A percentile compares a stretch with the other conserved stretches of the same genome.
Conservation (phyloP, 2,888 invertebrate species). For the Glaucopsyche alexis region DNA sequence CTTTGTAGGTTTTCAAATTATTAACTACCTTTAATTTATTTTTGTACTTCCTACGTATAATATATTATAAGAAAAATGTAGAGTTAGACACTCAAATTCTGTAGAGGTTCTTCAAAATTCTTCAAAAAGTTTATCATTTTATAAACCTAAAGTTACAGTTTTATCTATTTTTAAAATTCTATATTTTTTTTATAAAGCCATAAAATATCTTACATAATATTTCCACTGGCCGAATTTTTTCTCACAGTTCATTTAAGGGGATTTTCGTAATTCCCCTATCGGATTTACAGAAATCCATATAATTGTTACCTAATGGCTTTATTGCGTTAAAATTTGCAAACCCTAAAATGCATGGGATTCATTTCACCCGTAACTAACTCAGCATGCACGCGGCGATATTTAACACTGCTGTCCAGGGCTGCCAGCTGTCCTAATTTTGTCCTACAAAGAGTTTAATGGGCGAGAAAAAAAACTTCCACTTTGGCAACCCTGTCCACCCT, state of each 20-base stretch:
- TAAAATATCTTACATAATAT: not conserved
- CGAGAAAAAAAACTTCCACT: conserved; percentile 49
- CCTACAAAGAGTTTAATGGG: not conserved
- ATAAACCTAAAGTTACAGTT: too few relatives aligned
- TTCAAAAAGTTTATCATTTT: not conserved
- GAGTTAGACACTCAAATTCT: not conserved
- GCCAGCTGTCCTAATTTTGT: not conserved
- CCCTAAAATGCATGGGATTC: conserved; percentile 68
- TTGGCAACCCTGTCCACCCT: conserved; percentile 51
- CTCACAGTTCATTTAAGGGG: conserved; percentile 29
- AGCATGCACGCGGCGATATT: conserved; percentile 62
- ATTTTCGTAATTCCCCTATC: conserved; percentile 35
- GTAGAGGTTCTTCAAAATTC: not conserved
- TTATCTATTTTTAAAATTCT: too few relatives aligned
- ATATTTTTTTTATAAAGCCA: not conserved
- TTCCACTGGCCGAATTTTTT: conserved; percentile 18
- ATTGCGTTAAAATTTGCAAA: conserved; percentile 50
- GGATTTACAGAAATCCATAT: conserved; percentile 39
- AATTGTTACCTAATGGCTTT: conserved; percentile 45
- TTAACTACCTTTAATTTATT: not conserved
- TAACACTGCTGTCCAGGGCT: conserved; percentile 49
- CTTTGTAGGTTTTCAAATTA: too few relatives aligned
- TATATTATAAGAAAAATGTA: not conserved
- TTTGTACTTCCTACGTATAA: not conserved
- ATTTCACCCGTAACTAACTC: conserved; percentile 67